Base-by-base conservation (phyloP, 1,140 invertebrate genomes). In the Phortica variegata region DNA sequence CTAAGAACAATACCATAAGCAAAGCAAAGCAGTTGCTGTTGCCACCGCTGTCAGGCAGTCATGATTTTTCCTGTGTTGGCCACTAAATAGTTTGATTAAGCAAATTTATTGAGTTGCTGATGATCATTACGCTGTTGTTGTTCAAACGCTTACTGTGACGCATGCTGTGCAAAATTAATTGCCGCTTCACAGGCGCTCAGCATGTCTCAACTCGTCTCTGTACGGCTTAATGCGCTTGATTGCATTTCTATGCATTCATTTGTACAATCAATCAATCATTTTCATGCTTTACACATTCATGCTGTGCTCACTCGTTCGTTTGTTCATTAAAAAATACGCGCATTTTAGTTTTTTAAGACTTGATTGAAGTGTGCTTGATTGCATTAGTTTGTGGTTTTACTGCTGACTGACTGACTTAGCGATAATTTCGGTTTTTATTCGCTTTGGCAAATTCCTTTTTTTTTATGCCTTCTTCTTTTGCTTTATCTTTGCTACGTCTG, bases 41-140 rank as follows among this genome's bases (percentile, higher is more conserved):
- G 58, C 57, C 58, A 60, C 47, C 61, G 46, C 58, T 45, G 49
- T 52, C 49, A 62, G 60, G 56, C 60, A 62, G 55, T 48, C 56
- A 52, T 48, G 10, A 26, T 26, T 26, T 26, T 26, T 26, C 5
- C 23, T 6, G 5, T 26, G 23, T 10, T 6, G 57, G 57, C 37
- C 46, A 34, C 54, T 65, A 65, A 65, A 65, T 65, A 65, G 61
- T 65, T 65, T 65, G 58, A 61, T 65, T 65, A 65, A 55, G 61
- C 52, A 61, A 65, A 65, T 65, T 65, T 65, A 65, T 65, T 52
- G n/a, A n/a, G n/a, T n/a, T n/a, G n/a, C n/a, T n/a, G n/a, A n/a
- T n/a, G n/a, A n/a, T n/a, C n/a, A n/a, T n/a, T n/a, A n/a, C n/a
- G n/a, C n/a, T n/a, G n/a, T n/a, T n/a, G n/a, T n/a, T n/a, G n/a